These are phyloP conservation scores for Canis aureus DNA, from an alignment of 2,113 vertebrate genomes.

Conservation along the genomic window DNA sequence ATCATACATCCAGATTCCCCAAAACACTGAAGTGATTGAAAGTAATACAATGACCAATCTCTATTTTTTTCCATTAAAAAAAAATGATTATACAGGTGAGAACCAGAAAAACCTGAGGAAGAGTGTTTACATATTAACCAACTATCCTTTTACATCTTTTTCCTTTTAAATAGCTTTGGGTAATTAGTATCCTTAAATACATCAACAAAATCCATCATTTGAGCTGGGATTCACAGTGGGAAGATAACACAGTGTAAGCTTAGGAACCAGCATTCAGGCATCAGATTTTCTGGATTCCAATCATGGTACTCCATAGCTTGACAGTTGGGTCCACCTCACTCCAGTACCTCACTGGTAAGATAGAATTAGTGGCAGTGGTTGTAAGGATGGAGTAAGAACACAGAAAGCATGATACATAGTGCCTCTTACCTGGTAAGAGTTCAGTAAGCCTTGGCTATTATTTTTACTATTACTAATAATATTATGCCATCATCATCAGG, in stretches of 20 bases:
- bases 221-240: neutral
- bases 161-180: constrained; percentile 26
- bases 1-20: neutral
- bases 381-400: neutral
- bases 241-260: neutral
- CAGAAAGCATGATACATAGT: neutral
- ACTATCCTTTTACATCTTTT: neutral
- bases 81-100: neutral
- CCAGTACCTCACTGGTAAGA: neutral
- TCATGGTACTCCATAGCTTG: neutral
- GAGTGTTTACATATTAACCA: constrained; percentile 2
- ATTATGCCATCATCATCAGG: neutral
- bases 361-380: neutral
- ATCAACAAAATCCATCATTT: neutral
- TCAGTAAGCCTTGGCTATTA: neutral
- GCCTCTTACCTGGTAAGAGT: neutral
- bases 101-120: constrained; percentile 32
- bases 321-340: neutral
- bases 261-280: neutral
- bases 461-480: neutral
- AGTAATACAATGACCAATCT: neutral
- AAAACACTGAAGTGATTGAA: constrained; percentile 24
- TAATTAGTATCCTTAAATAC: neutral
- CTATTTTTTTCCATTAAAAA: neutral
- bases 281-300: constrained; percentile 30